These are phyloP conservation scores for Daubentonia madagascariensis DNA, from an alignment of 2,113 vertebrate species.

Conservation along the genomic window DNA sequence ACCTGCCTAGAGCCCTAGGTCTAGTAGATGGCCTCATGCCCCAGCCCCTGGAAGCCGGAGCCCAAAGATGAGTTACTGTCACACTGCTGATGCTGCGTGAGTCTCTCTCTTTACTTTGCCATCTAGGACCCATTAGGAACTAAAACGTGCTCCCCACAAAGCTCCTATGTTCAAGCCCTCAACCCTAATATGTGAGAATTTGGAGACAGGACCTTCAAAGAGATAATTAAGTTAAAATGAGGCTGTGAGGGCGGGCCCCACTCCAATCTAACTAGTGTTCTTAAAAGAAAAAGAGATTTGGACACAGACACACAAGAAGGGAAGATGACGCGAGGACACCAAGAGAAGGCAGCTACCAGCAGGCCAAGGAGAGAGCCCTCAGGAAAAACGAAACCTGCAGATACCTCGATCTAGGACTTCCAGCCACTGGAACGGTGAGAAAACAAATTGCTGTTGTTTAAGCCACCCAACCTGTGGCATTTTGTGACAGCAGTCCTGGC, in stretches of 20 bases:
- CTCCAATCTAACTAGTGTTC: neutral
- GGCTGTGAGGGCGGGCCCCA: rapidly evolving
- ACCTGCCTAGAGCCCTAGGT: rapidly evolving
- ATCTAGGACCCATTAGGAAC: neutral
- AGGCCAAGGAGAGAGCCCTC: neutral
- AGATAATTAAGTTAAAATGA: neutral
- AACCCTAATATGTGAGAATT: neutral
- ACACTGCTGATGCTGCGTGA: rapidly evolving
- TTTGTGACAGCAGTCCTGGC: no score
- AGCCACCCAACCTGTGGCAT: rapidly evolving
- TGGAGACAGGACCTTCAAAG: neutral
- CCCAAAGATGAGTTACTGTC: no score
- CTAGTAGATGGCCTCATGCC: neutral
- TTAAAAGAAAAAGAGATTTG: neutral
- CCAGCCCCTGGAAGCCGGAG: neutral
- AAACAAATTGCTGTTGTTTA: neutral
- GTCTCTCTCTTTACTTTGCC: no score
- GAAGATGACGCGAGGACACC: rapidly evolving
- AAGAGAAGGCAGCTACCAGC: rapidly evolving
- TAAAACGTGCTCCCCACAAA: neutral
- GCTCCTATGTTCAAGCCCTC: rapidly evolving
- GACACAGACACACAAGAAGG: neutral
- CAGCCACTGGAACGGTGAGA: neutral
- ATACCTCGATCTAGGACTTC: no score
- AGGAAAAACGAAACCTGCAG: no score